Evolutionary conservation across 2,797 vertebrate genomes (phyloP), one percentile per base, ranked within the genome.

Genomic region (Malurus leucopterus): DNA sequence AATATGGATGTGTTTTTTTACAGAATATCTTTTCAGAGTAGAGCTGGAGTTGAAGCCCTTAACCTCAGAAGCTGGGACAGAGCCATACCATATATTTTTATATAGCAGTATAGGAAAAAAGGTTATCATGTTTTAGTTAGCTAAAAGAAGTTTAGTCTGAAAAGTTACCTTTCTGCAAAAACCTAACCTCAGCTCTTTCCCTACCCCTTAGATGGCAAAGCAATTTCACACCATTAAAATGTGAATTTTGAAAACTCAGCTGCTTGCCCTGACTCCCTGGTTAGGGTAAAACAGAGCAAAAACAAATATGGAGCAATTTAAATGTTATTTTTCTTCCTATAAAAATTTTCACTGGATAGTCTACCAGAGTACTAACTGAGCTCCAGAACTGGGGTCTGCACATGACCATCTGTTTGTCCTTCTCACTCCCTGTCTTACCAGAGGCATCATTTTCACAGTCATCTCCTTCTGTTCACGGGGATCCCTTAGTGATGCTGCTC

Each of bases 51-150:
- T 78, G 34, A 47, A 85, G 78, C 62, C 80, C 55, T 73, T 84
- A 86, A 74, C 71, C 72, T 89, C 86, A 81, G 76, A 63, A 85
- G 34, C 38, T 92, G 82, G 69, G 77, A 51, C 1, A 14, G 65
- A 78, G 69, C 83, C 78, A 88, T 70, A 54, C 72, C 62, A 9
- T 89, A 26, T 74, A 76, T 65, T 46, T 92, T 90, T 90, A 84
- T 87, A 50, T 72, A 73, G 53, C 43, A 55, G 29, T 29, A 75
- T 21, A 83, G 75, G 62, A 93, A 92, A 53, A 84, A 83, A 83
- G n/a, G 63, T 90, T 94, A 90, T 91, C 82, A 57, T 63, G n/a
- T 63, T 91, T 88, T 93, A 63, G 68, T 71, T 64, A 67, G 63
- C 69, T 72, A 43, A 72, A 83, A 87, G 30, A 65, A 75, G 44